Percentiles rank a stretch among this genome's conserved stretches.
Conservation (phyloP, 1,140 invertebrate genomes). For the Pygmarrhopalites habei region DNA sequence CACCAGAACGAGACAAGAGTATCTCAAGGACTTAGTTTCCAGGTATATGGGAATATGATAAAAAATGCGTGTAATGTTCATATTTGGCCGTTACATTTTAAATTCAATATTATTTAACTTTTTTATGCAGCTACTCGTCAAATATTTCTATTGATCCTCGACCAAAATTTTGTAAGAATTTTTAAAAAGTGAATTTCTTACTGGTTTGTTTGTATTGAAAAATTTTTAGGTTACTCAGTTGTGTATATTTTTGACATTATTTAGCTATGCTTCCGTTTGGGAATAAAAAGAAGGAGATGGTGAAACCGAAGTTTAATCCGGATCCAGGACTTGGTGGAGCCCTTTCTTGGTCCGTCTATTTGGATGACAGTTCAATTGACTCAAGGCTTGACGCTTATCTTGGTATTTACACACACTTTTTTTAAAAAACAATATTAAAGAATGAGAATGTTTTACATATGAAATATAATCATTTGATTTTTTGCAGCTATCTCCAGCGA, state of each 20-base stretch:
- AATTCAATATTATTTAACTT: too few species aligned
- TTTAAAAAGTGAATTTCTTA: not conserved
- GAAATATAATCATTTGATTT: too few species aligned
- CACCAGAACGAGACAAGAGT: constrained; percentile 88
- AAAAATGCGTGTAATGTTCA: too few species aligned
- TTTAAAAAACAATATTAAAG: too few species aligned
- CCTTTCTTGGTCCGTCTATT: constrained; percentile 66
- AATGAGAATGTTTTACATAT: too few species aligned
- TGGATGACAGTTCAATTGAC: constrained; percentile 62
- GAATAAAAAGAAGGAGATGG: constrained; percentile 62
- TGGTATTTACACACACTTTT: too few species aligned
- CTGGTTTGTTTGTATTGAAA: too few species aligned
- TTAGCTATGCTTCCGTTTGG: constrained; percentile 52
- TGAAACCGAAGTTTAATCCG: constrained; percentile 58
- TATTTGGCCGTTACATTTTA: too few species aligned
- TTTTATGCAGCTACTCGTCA: constrained; percentile 50
- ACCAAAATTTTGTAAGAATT: constrained; percentile 55
- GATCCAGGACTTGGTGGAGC: constrained; percentile 61
- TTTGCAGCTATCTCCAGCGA: constrained; percentile 84
- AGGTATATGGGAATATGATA: too few species aligned
- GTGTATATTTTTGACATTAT: constrained; percentile 13
- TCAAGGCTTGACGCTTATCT: constrained; percentile 64
- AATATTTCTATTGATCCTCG: constrained; percentile 72
- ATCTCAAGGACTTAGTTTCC: constrained; percentile 80
- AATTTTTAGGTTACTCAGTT: constrained; percentile 15